A percentile compares a stretch with the other conserved stretches of the same genome.
These are phyloP conservation scores for Caenorhabditis sp. DNA, from an alignment of 2,888 invertebrate species.

Conservation along the genomic window DNA sequence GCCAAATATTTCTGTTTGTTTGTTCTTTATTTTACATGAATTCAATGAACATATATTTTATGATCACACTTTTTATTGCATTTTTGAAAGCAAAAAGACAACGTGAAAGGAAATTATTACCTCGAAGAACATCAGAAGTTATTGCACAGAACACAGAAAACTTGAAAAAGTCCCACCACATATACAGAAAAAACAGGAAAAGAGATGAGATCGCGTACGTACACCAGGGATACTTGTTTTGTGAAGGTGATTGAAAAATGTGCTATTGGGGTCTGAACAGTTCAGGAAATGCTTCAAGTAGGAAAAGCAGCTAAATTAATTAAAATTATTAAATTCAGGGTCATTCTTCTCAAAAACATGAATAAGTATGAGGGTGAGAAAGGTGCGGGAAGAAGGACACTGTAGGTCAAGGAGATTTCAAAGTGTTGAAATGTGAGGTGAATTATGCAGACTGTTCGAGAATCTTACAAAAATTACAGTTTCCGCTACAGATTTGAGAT, in stretches of 20 bases:
- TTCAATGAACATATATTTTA: slow-evolving; percentile 29
- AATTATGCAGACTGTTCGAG: slow-evolving; percentile 31
- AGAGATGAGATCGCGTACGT: slow-evolving; percentile 41
- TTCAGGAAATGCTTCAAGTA: slow-evolving; percentile 21
- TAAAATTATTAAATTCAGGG: neutral
- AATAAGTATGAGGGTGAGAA: slow-evolving; percentile 45
- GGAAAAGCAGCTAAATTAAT: neutral
- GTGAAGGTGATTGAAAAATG: neutral
- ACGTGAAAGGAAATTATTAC: slow-evolving; percentile 11
- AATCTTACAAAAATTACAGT: slow-evolving; percentile 56
- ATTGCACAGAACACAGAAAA: slow-evolving; percentile 38
- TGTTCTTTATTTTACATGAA: slow-evolving; percentile 24
- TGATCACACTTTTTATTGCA: slow-evolving; percentile 20
- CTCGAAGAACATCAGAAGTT: slow-evolving; percentile 40
- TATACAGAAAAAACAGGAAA: slow-evolving; percentile 48
- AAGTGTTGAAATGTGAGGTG: slow-evolving; percentile 50
- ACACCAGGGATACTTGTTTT: slow-evolving; percentile 39
- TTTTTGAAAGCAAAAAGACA: slow-evolving; percentile 10
- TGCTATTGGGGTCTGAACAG: slow-evolving; percentile 7
- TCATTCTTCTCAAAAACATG: slow-evolving; percentile 53
- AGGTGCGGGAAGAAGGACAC: neutral
- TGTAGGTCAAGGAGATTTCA: slow-evolving; percentile 3
- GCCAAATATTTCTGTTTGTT: slow-evolving; percentile 43
- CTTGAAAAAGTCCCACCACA: slow-evolving; percentile 52
- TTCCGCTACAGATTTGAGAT: slow-evolving; percentile 41